phyloP scores from a whole-genome alignment of 1,140 invertebrate genomes.

The Philopotamus ludificatus region DNA sequence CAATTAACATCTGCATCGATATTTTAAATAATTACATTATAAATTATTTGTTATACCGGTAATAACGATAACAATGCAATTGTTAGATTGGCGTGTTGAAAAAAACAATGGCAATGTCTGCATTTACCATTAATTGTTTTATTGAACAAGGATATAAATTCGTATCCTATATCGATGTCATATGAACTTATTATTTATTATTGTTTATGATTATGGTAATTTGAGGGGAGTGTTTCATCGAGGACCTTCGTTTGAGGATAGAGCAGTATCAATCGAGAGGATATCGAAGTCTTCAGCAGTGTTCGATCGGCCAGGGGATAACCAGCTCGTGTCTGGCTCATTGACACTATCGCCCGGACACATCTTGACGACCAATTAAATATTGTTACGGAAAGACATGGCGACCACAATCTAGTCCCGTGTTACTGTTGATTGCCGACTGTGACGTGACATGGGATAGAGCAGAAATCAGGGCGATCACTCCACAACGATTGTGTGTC shows the following conservation, averaged over 20 bases:
- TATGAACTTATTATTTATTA: no score
- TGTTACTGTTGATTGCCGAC: background rate
- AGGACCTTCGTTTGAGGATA: no score
- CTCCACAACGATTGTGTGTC: background rate
- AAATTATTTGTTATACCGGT: no score
- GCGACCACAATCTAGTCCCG: background rate
- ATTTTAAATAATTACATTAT: background rate
- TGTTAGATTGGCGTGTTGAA: no score
- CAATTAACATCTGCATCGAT: conserved; percentile 12
- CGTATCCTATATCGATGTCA: no score
- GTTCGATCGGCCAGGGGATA: background rate
- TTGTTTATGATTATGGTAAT: no score
- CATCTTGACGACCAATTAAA: conserved; percentile 39
- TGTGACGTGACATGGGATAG: background rate
- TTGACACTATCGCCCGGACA: conserved; percentile 31
- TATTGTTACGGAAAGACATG: conserved; percentile 20
- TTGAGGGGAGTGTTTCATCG: no score
- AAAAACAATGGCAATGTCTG: background rate
- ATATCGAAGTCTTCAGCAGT: no score
- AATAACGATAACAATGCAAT: no score
- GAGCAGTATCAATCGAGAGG: no score
- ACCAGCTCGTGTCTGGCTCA: conserved; percentile 12
- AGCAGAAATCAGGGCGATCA: background rate
- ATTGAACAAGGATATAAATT: no score
- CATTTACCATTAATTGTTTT: no score